phyloP scores from a whole-genome alignment of 2,113 vertebrate genomes.

The Macquaria ambigua region DNA sequence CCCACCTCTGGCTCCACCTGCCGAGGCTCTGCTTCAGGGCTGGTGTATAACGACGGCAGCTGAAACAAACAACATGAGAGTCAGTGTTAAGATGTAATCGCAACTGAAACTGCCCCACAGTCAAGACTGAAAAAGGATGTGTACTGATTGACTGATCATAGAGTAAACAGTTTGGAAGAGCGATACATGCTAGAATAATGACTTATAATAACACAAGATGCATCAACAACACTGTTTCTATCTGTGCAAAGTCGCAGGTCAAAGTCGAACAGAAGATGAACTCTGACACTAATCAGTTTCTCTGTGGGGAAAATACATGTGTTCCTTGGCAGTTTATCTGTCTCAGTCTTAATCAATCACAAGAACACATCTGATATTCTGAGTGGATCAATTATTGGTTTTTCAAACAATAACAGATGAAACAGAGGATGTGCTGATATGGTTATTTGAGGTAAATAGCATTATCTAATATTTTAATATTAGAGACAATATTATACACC shows the following conservation, averaged over 20 bases:
- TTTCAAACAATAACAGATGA: too few relatives aligned
- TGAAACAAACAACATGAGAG: slow-evolving; percentile 56
- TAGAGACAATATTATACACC: too few relatives aligned
- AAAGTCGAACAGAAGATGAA: neutral
- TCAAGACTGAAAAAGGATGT: neutral
- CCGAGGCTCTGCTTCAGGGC: slow-evolving; percentile 81
- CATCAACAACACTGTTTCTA: neutral
- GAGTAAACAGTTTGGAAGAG: neutral
- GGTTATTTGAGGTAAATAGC: too few relatives aligned
- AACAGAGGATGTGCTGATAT: too few relatives aligned
- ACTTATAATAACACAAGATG: neutral
- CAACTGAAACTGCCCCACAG: neutral
- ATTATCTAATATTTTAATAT: too few relatives aligned
- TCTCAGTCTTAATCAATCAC: too few relatives aligned
- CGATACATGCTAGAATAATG: neutral
- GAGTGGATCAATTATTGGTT: too few relatives aligned
- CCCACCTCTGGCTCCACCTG: slow-evolving; percentile 83
- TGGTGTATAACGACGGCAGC: slow-evolving; percentile 92
- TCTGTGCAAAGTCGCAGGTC: too few relatives aligned
- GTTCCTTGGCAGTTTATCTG: too few relatives aligned
- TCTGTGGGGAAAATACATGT: too few relatives aligned
- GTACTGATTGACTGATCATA: neutral
- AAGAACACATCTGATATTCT: too few relatives aligned
- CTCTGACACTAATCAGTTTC: too few relatives aligned
- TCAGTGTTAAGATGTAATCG: neutral